Evolutionary conservation across 1,140 invertebrate genomes (phyloP).

Genomic region (Zaprionus davidi): DNA sequence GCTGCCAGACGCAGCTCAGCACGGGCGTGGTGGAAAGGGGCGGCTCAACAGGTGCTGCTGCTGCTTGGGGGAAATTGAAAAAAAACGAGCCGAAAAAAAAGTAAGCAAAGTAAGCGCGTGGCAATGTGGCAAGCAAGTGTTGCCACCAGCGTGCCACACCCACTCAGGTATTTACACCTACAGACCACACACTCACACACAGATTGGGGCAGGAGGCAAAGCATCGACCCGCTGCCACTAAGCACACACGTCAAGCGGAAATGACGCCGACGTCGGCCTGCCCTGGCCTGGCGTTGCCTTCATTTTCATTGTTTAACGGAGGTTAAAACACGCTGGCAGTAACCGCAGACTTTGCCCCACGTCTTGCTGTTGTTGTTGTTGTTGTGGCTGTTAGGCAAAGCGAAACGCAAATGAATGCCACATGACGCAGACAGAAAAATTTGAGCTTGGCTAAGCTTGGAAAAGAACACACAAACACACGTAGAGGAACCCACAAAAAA

Average conservation of each 20-base stretch:
- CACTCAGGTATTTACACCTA: slow-evolving; percentile 10
- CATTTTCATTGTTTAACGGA: slow-evolving; percentile 63
- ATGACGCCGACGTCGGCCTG: slow-evolving; percentile 49
- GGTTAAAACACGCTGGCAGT: slow-evolving; percentile 62
- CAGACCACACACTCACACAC: slow-evolving; percentile 24
- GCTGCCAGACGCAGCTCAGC: not conserved
- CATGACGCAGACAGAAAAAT: slow-evolving; percentile 77
- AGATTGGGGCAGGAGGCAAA: slow-evolving; percentile 16
- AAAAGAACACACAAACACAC: slow-evolving; percentile 18
- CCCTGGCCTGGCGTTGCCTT: slow-evolving; percentile 39
- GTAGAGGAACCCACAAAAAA: slow-evolving; percentile 42
- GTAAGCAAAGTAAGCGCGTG: slow-evolving; percentile 17
- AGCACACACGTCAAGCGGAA: slow-evolving; percentile 60
- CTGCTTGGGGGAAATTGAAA: slow-evolving; percentile 54
- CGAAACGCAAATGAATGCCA: slow-evolving; percentile 69
- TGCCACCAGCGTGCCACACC: slow-evolving; percentile 45
- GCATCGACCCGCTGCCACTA: slow-evolving; percentile 34
- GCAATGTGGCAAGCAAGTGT: slow-evolving; percentile 41
- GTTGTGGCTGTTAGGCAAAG: slow-evolving; percentile 35
- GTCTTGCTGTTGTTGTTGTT: slow-evolving; percentile 31
- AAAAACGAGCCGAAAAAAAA: slow-evolving; percentile 22
- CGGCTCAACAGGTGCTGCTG: slow-evolving; percentile 63
- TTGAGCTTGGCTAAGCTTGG: slow-evolving; percentile 46
- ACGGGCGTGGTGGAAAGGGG: not conserved
- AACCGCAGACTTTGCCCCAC: slow-evolving; percentile 43